Evolutionary conservation across 2,113 vertebrate genomes (phyloP).

Genomic region (Catharus minimus): DNA sequence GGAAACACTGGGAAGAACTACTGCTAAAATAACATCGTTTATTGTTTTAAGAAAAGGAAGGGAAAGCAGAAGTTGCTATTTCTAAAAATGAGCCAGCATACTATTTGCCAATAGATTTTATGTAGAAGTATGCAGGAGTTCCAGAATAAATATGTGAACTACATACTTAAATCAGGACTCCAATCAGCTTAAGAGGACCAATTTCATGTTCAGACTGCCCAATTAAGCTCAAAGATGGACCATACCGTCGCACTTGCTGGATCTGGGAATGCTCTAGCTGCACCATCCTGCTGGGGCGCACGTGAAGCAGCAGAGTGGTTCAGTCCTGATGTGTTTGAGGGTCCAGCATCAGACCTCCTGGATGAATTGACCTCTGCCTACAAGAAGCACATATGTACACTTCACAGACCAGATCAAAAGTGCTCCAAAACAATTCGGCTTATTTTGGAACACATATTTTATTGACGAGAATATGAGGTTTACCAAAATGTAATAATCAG

Average conservation of each 20-base stretch:
- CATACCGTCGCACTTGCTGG: conserved; percentile 58
- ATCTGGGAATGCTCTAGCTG: conserved; percentile 59
- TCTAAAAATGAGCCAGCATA: neutral
- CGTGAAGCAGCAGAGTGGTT: conserved; percentile 33
- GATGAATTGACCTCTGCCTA: conserved; percentile 78
- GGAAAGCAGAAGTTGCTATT: neutral
- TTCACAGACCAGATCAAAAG: neutral
- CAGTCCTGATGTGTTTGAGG: conserved; percentile 20
- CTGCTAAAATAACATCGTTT: neutral
- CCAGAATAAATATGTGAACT: neutral
- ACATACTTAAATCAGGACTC: neutral
- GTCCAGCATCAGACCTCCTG: conserved; percentile 66
- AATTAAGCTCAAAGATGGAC: neutral
- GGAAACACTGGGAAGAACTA: neutral
- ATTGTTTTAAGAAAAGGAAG: neutral
- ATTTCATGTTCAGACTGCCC: neutral
- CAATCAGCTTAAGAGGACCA: neutral
- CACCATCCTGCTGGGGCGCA: conserved; percentile 59
- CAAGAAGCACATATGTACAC: neutral
- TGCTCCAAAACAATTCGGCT: neutral
- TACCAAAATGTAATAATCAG: neutral
- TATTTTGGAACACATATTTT: neutral
- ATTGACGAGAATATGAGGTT: neutral
- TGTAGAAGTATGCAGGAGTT: neutral
- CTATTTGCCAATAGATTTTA: neutral